Base-by-base conservation (phyloP, 2,888 invertebrate genomes). In the Spisula subtruncata region DNA sequence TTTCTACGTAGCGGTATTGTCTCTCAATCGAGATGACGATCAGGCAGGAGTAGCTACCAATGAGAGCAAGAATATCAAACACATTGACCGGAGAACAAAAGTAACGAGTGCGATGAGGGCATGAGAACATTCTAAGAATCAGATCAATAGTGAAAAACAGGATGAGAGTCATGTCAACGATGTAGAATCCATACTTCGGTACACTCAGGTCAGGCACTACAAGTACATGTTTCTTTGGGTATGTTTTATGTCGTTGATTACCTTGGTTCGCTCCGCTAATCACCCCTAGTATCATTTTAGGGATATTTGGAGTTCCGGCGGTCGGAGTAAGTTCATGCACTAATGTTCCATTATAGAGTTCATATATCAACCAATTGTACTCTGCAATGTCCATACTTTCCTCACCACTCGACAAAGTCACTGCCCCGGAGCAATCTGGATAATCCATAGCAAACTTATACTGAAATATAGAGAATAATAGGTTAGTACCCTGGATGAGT, bases 141-240 rank as follows among this genome's bases (percentile, higher is more conserved):
- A 93, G 46, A 35, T 93, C 93, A 2, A 90, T n/a, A 1, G 90
- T 88, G 54, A 93, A 93, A 66, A 91, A 90, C 6, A 56, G 85
- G 32, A 85, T 51, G 5, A 87, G 29, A 14, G 75, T n/a, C 18
- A 79, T 46, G 29, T 92, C 91, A 1, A 92, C 29, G 20, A 87
- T 79, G 18, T 81, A 60, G 81, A 92, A 92, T 4, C 60, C 83
- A 12, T 60, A 20, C 4, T 56, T 75, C 0, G 81, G 90, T 0
- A 89, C 89, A 14, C 75, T 83, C 60, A 90, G 16, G 2, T 85
- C n/a, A 20, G 89, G 85, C 1, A 79, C 18, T 32, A 32, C 32
- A 14, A 75, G 35, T 29, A 6, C 25, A 32, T 25, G 14, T 32
- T 20, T 35, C 16, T n/a, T 20, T 41, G 41, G 25, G 25, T 25